Evolutionary conservation across 2,797 vertebrate species (phyloP).

Genomic region (Chaenodraco wilsoni): DNA sequence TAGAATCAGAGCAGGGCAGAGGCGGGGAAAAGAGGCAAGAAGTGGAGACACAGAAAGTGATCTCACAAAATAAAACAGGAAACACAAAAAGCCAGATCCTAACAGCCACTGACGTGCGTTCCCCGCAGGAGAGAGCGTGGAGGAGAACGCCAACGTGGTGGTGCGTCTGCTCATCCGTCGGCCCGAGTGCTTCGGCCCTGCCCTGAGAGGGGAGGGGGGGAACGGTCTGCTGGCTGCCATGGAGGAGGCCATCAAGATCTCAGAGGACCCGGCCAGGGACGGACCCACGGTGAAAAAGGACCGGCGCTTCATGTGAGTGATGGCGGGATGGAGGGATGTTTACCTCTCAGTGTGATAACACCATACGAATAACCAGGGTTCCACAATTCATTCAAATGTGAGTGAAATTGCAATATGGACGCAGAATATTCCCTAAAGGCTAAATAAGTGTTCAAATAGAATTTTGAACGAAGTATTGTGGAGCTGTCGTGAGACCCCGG

Average conservation of each 20-base stretch:
- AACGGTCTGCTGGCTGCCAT: constrained; percentile 92
- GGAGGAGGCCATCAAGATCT: constrained; percentile 95
- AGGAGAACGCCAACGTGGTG: constrained; percentile 96
- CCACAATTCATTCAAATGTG: no score
- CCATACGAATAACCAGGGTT: no score
- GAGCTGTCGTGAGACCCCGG: no score
- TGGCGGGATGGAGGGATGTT: neutral
- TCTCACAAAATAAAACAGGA: no score
- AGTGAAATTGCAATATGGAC: no score
- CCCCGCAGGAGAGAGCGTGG: constrained; percentile 91
- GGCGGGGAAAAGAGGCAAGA: no score
- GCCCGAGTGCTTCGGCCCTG: constrained; percentile 95
- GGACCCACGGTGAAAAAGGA: constrained; percentile 93
- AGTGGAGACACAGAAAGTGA: no score
- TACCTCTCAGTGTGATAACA: neutral
- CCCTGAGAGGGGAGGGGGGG: constrained; percentile 93
- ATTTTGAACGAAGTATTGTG: no score
- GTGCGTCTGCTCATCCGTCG: constrained; percentile 94
- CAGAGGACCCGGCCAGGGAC: constrained; percentile 92
- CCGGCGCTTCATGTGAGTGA: constrained; percentile 89
- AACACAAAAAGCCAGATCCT: neutral
- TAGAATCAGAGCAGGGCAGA: no score
- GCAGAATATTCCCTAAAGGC: no score
- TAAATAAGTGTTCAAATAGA: no score
- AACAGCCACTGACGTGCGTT: neutral